Evolutionary conservation across 92 coral and sea anemone genomes (phyloP).

Genomic region (Paragorgia papillata): DNA sequence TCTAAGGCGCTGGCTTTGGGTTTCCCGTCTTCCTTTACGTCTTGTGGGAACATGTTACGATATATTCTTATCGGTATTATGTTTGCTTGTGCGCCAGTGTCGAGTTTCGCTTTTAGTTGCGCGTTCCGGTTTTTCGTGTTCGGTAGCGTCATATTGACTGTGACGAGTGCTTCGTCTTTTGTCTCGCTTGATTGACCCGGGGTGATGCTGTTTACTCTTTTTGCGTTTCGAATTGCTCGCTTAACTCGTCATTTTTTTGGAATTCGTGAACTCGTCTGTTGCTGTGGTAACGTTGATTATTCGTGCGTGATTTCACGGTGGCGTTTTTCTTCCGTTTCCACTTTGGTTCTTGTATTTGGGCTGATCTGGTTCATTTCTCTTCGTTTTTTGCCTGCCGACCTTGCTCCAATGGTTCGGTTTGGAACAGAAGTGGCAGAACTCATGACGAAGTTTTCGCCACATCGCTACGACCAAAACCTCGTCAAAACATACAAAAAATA

Average conservation of each 20-base stretch:
- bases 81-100: slow-evolving; percentile 53
- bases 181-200: no score
- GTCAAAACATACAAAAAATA: no score
- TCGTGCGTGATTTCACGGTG: not conserved
- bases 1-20: slow-evolving; percentile 37
- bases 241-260: slow-evolving; percentile 2
- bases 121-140: not conserved
- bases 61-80: slow-evolving; percentile 50
- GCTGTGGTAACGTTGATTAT: not conserved
- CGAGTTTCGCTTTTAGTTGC: not conserved
- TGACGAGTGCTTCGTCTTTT: slow-evolving; percentile 40
- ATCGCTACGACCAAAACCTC: no score
- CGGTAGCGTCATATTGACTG: slow-evolving; percentile 35
- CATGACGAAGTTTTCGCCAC: no score
- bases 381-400: slow-evolving; percentile 15
- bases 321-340: not conserved
- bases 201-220: not conserved
- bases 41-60: slow-evolving; percentile 49
- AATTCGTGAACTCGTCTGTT: slow-evolving; percentile 7
- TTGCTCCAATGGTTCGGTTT: slow-evolving; percentile 59
- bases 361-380: not conserved
- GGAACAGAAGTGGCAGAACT: no score
- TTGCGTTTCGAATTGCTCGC: slow-evolving; percentile 20
- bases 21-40: slow-evolving; percentile 33
- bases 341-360: not conserved